Evolutionary conservation across 2,797 vertebrate species (phyloP), one percentile per base, ranked within the genome.

Genomic region (Cyprinodon diabolis): DNA sequence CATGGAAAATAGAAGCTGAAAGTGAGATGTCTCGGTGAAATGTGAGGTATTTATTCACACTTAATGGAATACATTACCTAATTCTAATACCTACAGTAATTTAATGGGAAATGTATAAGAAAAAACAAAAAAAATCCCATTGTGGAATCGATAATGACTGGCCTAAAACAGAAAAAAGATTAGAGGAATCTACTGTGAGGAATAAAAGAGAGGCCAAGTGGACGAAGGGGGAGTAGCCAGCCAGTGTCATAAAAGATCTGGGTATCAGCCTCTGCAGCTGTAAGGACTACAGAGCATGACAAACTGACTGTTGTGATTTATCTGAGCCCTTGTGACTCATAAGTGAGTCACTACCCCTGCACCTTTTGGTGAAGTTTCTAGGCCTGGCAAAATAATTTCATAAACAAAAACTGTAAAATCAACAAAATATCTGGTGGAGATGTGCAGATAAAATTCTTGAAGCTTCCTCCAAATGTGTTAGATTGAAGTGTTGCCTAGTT

Each of bases 281-380:
- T 37, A 21, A 84, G 84, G 86, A 47, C 67, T 6, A 66, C 51
- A 66, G 74, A 73, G 71, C 48, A 52, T 84, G 84, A 89, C 84
- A 85, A 84, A 75, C 79, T 84, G 84, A 86, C 81, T 68, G n/a
- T 75, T 78, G 76, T 62, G 74, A 74, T 87, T 86, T 83, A 83
- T 70, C 78, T 62, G 68, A 66, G 56, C 45, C 13, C 60, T 71
- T 7, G 25, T 92, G 90, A 90, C 67, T 86, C 78, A 84, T 68
- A 48, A 71, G 47, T 79, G 77, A 85, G 63, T 89, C 81, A 87
- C 76, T 72, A 69, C 25, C 71, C 19, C 66, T 65, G 72, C 83
- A 85, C 6, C n/a, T 69, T 30, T 35, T 47, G 45, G 21, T 37
- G 45, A 19, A 15, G 37, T 57, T 48, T 54, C 7, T 4, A 10